Evolutionary conservation across 2,797 vertebrate genomes (phyloP), one percentile per base, ranked within the genome.

Genomic region (Phylloscopus collybita): DNA sequence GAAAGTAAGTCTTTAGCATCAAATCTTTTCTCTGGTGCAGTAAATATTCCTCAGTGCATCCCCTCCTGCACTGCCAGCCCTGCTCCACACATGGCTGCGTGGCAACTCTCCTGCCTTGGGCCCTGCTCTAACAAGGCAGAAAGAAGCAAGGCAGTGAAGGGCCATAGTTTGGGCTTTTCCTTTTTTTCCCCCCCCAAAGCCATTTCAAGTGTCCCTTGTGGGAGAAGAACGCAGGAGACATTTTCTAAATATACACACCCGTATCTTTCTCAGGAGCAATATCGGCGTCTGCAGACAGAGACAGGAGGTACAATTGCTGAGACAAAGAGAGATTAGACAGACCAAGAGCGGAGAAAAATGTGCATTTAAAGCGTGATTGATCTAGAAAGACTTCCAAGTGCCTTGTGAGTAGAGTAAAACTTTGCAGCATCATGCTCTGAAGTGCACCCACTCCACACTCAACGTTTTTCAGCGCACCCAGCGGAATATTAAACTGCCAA

Each of bases 181-280:
- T 45, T 88, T 86, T 59, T 71, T 23, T 0, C 9, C 6, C 14
- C 53, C 45, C 21, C n/a, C 49, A 90, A 98, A 97, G 89, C 82
- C 92, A 92, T 97, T 96, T 97, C 95, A 96, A 94, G 50, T 90
- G 64, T 90, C 91, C 94, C 73, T 45, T 93, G 80, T 76, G 93
- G 86, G 95, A 96, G 69, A 88, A 32, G 70, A 96, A 94, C 53
- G 80, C 45, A 57, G 73, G 90, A 96, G 80, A 80, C 32, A 11
- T 90, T 62, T 96, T 90, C 85, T 95, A 96, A 94, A 90, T 88
- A 84, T 81, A 96, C 90, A 79, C 86, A 30, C 70, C 47, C 10
- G 0, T 90, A 70, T 92, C 94, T 88, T 72, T 90, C 85, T 93
- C 62, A 17, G 86, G 62, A 88, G 90, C 8, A 22, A 76, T 93